Base-by-base conservation (phyloP, 2,113 vertebrate genomes). In the Rhea pennata region DNA sequence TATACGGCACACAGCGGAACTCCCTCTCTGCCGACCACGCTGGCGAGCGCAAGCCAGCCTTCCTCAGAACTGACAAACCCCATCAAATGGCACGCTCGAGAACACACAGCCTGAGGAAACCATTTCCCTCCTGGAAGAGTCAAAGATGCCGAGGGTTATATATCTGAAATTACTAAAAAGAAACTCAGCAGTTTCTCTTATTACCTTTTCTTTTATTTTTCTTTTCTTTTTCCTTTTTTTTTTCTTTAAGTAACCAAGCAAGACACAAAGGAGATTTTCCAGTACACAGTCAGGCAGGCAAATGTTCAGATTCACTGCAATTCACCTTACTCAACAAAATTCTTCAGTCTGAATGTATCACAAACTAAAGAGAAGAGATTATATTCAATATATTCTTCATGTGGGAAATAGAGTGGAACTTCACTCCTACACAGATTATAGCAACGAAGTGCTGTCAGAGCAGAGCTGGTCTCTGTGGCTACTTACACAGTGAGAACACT, bases 11-110 rank as follows among this genome's bases (percentile, higher is more conserved):
- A 23, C 51, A 58, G 10, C 5, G 67, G 59, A 39, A 42, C 11
- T 24, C 50, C 65, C 61, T 15, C 42, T 59, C n/a, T 40, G 13
- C 8, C 39, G 1, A 1, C 21, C 10, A 29, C 0, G 0, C 15
- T 54, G 50, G 42, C 33, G 13, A 6, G n/a, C 22, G 12, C 42
- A 48, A 58, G 33, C 5, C 69, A 81, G 20, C 17, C 48, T 48
- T 6, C 39, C 4, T 44, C 61, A 15, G 26, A 76, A 77, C 0
- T 22, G 31, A 12, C 9, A 88, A 86, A 92, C 58, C 16, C 31
- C n/a, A 59, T 9, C 66, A 58, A 36, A 44, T 6, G 6, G 4
- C 17, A 23, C 1, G 72, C 10, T 42, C 5, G 2, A 31, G 73
- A 88, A 15, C 3, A 39, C 67, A 31, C 8, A 17, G 2, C 5